Percentiles rank a stretch among this genome's conserved stretches.
phyloP scores from a whole-genome alignment of 2,797 vertebrate genomes.

The Catostomus latipinnis region DNA sequence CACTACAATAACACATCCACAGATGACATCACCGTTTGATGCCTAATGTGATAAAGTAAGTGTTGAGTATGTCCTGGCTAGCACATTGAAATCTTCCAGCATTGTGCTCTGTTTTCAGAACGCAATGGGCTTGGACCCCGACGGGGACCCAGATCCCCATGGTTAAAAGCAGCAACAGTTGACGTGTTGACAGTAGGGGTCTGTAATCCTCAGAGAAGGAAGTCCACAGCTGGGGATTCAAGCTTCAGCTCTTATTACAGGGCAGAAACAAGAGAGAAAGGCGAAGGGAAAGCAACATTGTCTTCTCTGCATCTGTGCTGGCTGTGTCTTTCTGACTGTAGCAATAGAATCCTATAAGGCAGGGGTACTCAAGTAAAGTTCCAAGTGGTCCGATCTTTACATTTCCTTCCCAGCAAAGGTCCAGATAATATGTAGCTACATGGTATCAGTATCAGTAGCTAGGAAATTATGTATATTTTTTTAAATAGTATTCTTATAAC shows the following conservation, averaged over 20 bases:
- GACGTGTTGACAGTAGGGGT: not conserved
- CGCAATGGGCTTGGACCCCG: not conserved
- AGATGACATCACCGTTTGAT: conserved; percentile 14
- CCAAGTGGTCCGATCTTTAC: too few species aligned
- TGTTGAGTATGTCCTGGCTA: conserved; percentile 41
- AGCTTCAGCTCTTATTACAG: conserved; percentile 29
- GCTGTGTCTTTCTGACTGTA: conserved; percentile 30
- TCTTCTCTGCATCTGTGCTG: conserved; percentile 20
- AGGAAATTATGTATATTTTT: too few species aligned
- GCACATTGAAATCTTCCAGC: not conserved
- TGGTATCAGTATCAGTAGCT: too few species aligned
- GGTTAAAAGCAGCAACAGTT: conserved; percentile 46
- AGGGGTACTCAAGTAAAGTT: too few species aligned
- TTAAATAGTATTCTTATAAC: too few species aligned
- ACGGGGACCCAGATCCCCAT: not conserved
- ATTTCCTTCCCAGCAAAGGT: too few species aligned
- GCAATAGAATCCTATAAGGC: conserved; percentile 18
- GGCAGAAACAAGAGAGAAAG: not conserved
- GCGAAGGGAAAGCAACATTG: conserved; percentile 1
- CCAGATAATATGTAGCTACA: too few species aligned
- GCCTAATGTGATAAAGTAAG: not conserved
- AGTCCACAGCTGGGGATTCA: conserved; percentile 46
- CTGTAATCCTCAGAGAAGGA: conserved; percentile 37
- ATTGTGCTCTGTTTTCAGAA: conserved; percentile 27
- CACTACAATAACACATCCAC: conserved; percentile 14